Base-by-base conservation (phyloP, 2,888 invertebrate genomes). In the Meganola albula region DNA sequence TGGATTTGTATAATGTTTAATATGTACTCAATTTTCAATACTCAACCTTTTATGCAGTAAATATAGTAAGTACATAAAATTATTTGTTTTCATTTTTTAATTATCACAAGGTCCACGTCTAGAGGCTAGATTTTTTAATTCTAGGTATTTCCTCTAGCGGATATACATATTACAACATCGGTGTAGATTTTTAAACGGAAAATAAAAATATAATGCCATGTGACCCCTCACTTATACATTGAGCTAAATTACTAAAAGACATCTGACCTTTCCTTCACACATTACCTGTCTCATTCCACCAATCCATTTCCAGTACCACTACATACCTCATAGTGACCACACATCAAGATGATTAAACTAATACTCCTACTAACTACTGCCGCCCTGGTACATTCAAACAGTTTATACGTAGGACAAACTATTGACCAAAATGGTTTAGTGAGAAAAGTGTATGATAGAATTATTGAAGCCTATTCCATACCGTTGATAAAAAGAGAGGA, bases 361-460 rank as follows among this genome's bases (percentile, higher is more conserved):
- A 36, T 52, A 4, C n/a, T 40, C 8, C 11, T 53, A 18, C 4
- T 44, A 8, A 30, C 31, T 18, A 30, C 20, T 25, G 4, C 42
- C 26, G 35, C 33, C 1, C 10, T 44, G 22, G 46, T 30, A 1
- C 20, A 53, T 11, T 40, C 53, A 0, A 65, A 51, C 24, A 61
- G 57, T 28, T 69, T 74, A 1, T 62, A 59, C 7, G 70, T 74
- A 0, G 74, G 74, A 0, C 64, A 73, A 35, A 37, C 60, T 0
- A 63, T 44, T n/a, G 72, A 72, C 20, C 57, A 69, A 20, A 50
- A 40, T 1, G 70, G 70, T 7, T 10, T 48, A 2, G 55, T 71
- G 0, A 54, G 60, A 9, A 72, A 65, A 37, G 62, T 74, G 0
- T 64, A 54, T 28, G 70, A 73, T 1, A 60, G 58, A 33, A 39